Conservation (phyloP, 1,140 invertebrate genomes). For the Bombus polaris region DNA sequence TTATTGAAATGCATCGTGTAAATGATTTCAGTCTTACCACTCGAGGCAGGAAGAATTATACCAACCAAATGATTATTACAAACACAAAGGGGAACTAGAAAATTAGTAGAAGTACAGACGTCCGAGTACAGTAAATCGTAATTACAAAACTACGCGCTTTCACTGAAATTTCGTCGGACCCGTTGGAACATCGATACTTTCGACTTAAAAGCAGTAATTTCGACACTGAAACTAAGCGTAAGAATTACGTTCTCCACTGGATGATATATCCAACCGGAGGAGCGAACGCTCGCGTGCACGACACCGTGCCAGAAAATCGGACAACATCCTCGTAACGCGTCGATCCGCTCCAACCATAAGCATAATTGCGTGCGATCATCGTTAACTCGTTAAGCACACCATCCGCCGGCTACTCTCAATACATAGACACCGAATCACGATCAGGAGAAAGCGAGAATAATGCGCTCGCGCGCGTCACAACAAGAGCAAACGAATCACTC, state of each 20-base stretch:
- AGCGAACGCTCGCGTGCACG: background rate
- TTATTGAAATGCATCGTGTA: no score
- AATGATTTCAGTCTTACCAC: no score
- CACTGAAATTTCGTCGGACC: background rate
- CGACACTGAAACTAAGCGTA: background rate
- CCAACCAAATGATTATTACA: background rate
- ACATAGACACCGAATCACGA: slow-evolving; percentile 35
- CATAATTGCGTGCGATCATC: background rate
- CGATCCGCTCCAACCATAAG: background rate
- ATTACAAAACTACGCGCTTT: slow-evolving; percentile 1
- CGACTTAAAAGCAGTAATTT: background rate
- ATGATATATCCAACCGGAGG: background rate
- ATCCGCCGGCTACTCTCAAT: background rate
- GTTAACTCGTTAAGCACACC: slow-evolving; percentile 12
- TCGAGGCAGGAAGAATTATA: no score
- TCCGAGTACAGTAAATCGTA: background rate
- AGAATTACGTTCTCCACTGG: background rate
- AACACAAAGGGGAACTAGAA: background rate
- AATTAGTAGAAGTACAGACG: background rate
- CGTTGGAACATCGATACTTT: background rate
- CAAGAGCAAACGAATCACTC: slow-evolving; percentile 31
- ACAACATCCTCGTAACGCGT: background rate
- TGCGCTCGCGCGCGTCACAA: slow-evolving; percentile 23
- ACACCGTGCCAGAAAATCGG: background rate
- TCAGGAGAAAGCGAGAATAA: slow-evolving; percentile 57